Conservation (phyloP, 2,797 vertebrate species). For the Podarcis lilfordi region DNA sequence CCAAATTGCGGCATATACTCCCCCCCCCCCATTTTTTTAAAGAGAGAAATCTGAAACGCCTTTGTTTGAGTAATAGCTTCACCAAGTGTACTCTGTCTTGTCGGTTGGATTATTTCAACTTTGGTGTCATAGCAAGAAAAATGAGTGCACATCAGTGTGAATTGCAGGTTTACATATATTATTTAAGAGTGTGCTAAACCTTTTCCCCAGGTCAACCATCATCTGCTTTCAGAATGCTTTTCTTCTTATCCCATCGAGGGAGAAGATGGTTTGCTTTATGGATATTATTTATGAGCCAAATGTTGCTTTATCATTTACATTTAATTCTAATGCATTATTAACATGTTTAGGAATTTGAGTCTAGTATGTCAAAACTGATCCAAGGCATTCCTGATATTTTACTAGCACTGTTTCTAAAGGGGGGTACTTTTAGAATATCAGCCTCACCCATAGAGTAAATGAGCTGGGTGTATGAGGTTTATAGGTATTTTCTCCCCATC, state of each 20-base stretch:
- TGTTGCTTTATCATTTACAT: conserved; percentile 48
- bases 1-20: conserved; percentile 64
- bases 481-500: background rate
- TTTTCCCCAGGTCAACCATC: conserved; percentile 66
- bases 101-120: conserved; percentile 67
- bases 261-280: conserved; percentile 48
- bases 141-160: conserved; percentile 67
- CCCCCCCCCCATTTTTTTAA: background rate
- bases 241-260: conserved; percentile 44
- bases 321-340: conserved; percentile 67
- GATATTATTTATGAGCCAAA: conserved; percentile 56
- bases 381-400: background rate
- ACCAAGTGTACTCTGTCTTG: conserved; percentile 50
- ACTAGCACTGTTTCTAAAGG: conserved; percentile 23
- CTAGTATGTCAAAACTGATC: conserved; percentile 41
- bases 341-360: conserved; percentile 31
- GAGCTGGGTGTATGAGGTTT: background rate
- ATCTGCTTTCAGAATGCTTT: conserved; percentile 53
- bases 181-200: conserved; percentile 68
- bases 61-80: conserved; percentile 68
- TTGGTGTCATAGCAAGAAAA: conserved; percentile 58
- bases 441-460: background rate
- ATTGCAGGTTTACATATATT: conserved; percentile 69
- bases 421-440: background rate
- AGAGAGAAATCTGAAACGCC: conserved; percentile 43